Percentiles rank a stretch among this genome's conserved stretches.
phyloP scores from a whole-genome alignment of 1,140 invertebrate species.

The Colletes gigas region DNA sequence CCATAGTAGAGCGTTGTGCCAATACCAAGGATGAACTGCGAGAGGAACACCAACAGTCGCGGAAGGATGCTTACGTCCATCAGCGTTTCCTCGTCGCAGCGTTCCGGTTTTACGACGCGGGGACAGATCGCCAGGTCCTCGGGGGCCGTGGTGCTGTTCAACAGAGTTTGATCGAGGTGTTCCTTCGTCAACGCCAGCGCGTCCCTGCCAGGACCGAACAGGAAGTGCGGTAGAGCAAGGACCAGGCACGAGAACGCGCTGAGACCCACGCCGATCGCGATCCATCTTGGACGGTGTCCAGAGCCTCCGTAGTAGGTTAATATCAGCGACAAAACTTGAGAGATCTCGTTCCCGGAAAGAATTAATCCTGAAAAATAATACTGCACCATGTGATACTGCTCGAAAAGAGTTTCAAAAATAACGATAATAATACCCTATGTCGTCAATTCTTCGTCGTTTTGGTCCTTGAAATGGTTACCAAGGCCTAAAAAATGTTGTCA shows the following conservation, averaged over 20 bases:
- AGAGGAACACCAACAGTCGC: constrained; percentile 85
- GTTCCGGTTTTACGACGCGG: constrained; percentile 63
- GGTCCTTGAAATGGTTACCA: too few relatives aligned
- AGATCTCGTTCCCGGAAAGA: constrained; percentile 87
- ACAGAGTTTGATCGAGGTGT: constrained; percentile 74
- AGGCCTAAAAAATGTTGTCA: too few relatives aligned
- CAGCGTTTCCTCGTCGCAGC: constrained; percentile 78
- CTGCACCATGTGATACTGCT: neutral
- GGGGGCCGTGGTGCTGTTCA: constrained; percentile 60
- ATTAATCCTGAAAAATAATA: constrained; percentile 82
- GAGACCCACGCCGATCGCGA: constrained; percentile 84
- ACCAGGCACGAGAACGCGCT: constrained; percentile 86
- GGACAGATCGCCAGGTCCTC: constrained; percentile 69
- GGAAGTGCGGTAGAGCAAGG: constrained; percentile 85
- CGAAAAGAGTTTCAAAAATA: too few relatives aligned
- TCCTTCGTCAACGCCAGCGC: constrained; percentile 79
- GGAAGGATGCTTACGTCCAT: constrained; percentile 81
- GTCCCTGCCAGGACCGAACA: constrained; percentile 85
- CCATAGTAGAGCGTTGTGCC: constrained; percentile 86
- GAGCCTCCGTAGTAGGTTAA: constrained; percentile 84
- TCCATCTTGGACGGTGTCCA: constrained; percentile 84
- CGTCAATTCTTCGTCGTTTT: too few relatives aligned
- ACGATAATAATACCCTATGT: too few relatives aligned
- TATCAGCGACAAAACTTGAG: constrained; percentile 84
- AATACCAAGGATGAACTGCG: constrained; percentile 87